phyloP scores from a whole-genome alignment of 2,797 vertebrate species.

The Lophotriccus pileatus region DNA sequence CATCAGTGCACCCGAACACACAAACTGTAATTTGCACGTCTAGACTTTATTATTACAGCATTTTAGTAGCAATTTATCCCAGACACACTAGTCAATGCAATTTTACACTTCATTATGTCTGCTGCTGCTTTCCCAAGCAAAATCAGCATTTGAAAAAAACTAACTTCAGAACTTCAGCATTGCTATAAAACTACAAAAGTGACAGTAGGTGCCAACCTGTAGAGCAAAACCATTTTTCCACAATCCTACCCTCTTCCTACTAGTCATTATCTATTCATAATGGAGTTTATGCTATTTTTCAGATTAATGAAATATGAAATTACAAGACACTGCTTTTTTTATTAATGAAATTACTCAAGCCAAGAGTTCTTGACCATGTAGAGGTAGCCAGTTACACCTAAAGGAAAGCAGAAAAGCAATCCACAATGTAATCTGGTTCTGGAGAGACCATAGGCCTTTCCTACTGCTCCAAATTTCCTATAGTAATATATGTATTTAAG shows the following conservation, averaged over 20 bases:
- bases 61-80: neutral
- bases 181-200: neutral
- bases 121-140: neutral
- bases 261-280: neutral
- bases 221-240: neutral
- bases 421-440: neutral
- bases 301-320: neutral
- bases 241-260: neutral
- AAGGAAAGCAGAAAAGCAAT: neutral
- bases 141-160: neutral
- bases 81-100: neutral
- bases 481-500: neutral
- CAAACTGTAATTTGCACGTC: conserved; percentile 6
- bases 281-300: neutral
- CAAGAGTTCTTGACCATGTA: neutral
- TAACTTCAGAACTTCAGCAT: neutral
- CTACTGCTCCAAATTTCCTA: neutral
- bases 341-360: neutral
- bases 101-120: neutral
- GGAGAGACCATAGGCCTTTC: neutral
- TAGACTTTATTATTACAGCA: conserved; percentile 39
- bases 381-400: neutral
- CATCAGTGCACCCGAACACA: neutral
- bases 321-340: neutral
- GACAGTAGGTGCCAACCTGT: neutral